phyloP scores from a whole-genome alignment of 1,140 invertebrate genomes.

The Panulirus ornatus region DNA sequence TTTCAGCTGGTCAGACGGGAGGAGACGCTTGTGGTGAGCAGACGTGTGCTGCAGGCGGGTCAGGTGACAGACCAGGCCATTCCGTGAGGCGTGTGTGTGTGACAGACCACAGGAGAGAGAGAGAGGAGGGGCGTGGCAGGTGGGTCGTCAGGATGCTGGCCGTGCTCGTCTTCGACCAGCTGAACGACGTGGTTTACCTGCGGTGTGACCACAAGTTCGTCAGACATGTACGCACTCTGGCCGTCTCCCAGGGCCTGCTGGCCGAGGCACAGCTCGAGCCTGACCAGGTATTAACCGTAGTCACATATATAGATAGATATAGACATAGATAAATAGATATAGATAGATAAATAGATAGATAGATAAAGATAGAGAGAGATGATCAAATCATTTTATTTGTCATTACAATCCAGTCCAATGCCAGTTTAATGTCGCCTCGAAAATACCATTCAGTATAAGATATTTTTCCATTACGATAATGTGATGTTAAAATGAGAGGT shows the following conservation, averaged over 20 bases:
- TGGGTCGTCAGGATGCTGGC: conserved; percentile 82
- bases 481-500: too few species aligned
- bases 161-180: conserved; percentile 86
- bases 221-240: conserved; percentile 84
- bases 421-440: too few species aligned
- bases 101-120: background rate
- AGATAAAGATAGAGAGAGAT: too few species aligned
- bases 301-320: too few species aligned
- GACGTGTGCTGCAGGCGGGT: too few species aligned
- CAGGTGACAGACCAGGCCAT: background rate
- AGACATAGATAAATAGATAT: too few species aligned
- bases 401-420: too few species aligned
- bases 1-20: background rate
- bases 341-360: too few species aligned
- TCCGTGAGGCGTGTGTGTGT: background rate
- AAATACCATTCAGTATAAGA: too few species aligned
- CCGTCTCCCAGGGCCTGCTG: conserved; percentile 82
- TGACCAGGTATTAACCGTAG: conserved; percentile 76
- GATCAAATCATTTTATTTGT: too few species aligned
- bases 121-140: background rate
- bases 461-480: too few species aligned
- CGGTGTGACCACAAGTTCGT: conserved; percentile 88
- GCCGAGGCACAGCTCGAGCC: conserved; percentile 75
- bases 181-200: conserved; percentile 89
- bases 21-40: background rate